These are phyloP conservation scores for Coenonympha arcania DNA, from an alignment of 2,888 invertebrate genomes.

Conservation along the genomic window DNA sequence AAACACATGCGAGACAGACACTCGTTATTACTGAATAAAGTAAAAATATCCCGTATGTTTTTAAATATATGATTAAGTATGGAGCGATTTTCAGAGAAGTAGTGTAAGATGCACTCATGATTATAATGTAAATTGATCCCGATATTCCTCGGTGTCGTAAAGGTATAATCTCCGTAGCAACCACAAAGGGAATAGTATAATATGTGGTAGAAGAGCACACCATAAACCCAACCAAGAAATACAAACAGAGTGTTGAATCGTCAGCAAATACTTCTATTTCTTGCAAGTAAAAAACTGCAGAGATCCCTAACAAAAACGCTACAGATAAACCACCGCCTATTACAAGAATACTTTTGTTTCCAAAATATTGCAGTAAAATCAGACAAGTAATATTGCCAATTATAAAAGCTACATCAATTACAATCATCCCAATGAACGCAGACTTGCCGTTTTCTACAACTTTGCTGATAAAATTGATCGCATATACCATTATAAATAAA, in stretches of 20 bases:
- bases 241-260: constrained; percentile 16
- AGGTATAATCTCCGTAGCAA: constrained; percentile 22
- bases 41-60: constrained; percentile 18
- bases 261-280: not conserved
- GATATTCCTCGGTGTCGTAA: constrained; percentile 18
- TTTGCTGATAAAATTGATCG: constrained; percentile 18
- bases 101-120: constrained; percentile 18
- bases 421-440: constrained; percentile 20
- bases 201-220: constrained; percentile 19
- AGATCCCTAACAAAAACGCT: constrained; percentile 15
- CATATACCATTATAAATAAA: constrained; percentile 18
- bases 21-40: constrained; percentile 15
- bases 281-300: constrained; percentile 19
- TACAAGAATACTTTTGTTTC: constrained; percentile 20
- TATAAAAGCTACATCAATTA: constrained; percentile 16
- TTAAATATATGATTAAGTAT: constrained; percentile 16
- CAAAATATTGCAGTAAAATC: constrained; percentile 16
- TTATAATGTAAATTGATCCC: constrained; percentile 16
- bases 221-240: constrained; percentile 22
- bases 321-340: constrained; percentile 16
- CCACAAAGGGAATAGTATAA: constrained; percentile 18
- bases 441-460: constrained; percentile 16
- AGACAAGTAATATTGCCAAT: constrained; percentile 13
- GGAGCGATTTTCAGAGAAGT: constrained; percentile 20
- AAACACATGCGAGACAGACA: constrained; percentile 16